Evolutionary conservation across 1,140 invertebrate genomes (phyloP).

Genomic region (Trinorchestia longiramus): DNA sequence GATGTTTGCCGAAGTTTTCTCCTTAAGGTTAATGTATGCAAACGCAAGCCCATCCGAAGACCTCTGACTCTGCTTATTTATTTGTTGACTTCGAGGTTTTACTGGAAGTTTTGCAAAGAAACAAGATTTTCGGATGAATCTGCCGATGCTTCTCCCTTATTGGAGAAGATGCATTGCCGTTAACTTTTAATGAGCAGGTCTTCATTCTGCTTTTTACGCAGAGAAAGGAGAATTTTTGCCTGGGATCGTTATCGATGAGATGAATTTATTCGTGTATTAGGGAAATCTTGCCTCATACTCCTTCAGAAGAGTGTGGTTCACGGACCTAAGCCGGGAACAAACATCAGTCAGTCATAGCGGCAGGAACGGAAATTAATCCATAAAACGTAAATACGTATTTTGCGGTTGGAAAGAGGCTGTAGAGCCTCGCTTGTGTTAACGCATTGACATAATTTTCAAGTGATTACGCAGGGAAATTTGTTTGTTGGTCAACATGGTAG

Average conservation of each 20-base stretch:
- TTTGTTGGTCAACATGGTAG: background rate
- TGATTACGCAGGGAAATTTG: background rate
- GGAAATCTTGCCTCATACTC: background rate
- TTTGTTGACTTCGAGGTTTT: constrained; percentile 10
- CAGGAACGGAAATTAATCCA: background rate
- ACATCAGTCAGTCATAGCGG: background rate
- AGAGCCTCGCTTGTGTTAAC: background rate
- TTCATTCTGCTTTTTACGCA: background rate
- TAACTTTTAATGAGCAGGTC: constrained; percentile 40
- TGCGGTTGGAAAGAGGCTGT: background rate
- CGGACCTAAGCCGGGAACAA: background rate
- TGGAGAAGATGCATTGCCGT: constrained; percentile 49
- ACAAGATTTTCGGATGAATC: constrained; percentile 34
- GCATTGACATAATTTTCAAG: background rate
- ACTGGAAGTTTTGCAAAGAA: background rate
- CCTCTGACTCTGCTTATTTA: constrained; percentile 51
- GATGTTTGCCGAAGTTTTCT: constrained; percentile 36
- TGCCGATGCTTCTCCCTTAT: constrained; percentile 32
- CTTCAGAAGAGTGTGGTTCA: background rate
- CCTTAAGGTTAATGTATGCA: constrained; percentile 47
- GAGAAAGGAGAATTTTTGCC: constrained; percentile 10
- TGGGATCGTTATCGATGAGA: constrained; percentile 37
- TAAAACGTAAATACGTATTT: background rate
- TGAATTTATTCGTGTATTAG: constrained; percentile 21
- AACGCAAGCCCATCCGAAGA: background rate